Percentiles rank a stretch among this genome's conserved stretches.
Conservation (phyloP, 1,140 invertebrate genomes). For the Semibalanus balanoides region DNA sequence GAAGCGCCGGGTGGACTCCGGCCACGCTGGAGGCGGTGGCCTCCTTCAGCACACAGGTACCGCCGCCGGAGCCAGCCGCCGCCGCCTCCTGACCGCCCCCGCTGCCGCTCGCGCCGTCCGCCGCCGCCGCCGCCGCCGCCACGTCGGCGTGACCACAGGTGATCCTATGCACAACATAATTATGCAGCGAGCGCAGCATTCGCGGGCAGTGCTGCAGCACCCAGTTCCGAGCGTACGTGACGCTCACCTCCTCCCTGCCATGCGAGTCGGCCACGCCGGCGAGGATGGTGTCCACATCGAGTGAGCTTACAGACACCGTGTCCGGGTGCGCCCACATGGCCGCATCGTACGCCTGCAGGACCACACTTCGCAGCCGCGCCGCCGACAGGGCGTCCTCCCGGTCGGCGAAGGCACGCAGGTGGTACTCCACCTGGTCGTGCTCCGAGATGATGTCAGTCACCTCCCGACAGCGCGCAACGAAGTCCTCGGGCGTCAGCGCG, state of each 20-base stretch:
- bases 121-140: slow-evolving; percentile 26
- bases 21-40: neutral
- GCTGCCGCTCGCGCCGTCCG: neutral
- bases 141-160: slow-evolving; percentile 47
- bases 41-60: neutral
- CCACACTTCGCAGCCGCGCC: neutral
- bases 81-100: neutral
- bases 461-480: neutral
- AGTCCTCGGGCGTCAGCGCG: neutral
- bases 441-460: neutral
- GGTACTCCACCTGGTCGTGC: neutral
- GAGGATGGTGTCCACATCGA: neutral
- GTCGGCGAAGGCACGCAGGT: slow-evolving; percentile 1
- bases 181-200: slow-evolving; percentile 57
- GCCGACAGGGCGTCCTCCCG: neutral
- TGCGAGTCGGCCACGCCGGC: slow-evolving; percentile 30
- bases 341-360: neutral
- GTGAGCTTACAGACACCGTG: neutral
- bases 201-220: slow-evolving; percentile 56
- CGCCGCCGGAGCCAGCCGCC: neutral
- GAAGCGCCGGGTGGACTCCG: slow-evolving; percentile 28
- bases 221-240: slow-evolving; percentile 62
- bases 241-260: slow-evolving; percentile 52
- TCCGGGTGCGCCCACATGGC: neutral
- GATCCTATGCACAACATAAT: slow-evolving; percentile 56